Evolutionary conservation across 2,888 invertebrate species (phyloP), one percentile per base, ranked within the genome.

Genomic region (Helleia helle): DNA sequence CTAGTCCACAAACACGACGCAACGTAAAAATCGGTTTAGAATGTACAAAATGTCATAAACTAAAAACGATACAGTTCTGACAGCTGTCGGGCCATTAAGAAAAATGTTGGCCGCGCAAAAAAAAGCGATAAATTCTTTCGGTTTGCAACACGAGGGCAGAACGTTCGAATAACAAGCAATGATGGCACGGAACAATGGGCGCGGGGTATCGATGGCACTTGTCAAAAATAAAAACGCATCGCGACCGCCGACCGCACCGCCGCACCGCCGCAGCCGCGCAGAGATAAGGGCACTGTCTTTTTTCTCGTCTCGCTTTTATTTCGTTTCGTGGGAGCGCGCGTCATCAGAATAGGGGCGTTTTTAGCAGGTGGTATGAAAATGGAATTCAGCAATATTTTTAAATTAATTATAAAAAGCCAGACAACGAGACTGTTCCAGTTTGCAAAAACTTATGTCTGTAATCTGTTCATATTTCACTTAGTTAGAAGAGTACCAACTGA

Each of bases 171-270:
- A 71, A 66, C 66, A 64, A 66, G 65, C 65, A 61, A 60, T 60
- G 66, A 65, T 56, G 70, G 59, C 62, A 60, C 52, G 49, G 69
- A 76, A 81, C 81, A 81, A 81, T 79, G 67, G 76, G 42, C 59
- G 43, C 61, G 58, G 56, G 55, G 67, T 71, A 75, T 76, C 72
- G 71, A 80, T 79, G 74, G 77, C 69, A 74, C 72, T 76, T 75
- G 77, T 80, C 74, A 77, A 79, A 77, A 74, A 65, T 67, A 77
- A 79, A 71, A 70, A 58, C 55, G 52, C 55, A 47, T 47, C 56
- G 52, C 34, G 44, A 47, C n/a, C n/a, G 52, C 34, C 45, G 49
- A 41, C 46, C 49, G 50, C 44, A n/a, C n/a, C n/a, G n/a, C n/a
- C 39, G 45, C 49, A 49, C 43, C 55, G 55, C 58, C n/a, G 57